A percentile compares a stretch with the other conserved stretches of the same genome.
Evolutionary conservation across 2,797 vertebrate genomes (phyloP).

Genomic region (Etheostoma perlongum): DNA sequence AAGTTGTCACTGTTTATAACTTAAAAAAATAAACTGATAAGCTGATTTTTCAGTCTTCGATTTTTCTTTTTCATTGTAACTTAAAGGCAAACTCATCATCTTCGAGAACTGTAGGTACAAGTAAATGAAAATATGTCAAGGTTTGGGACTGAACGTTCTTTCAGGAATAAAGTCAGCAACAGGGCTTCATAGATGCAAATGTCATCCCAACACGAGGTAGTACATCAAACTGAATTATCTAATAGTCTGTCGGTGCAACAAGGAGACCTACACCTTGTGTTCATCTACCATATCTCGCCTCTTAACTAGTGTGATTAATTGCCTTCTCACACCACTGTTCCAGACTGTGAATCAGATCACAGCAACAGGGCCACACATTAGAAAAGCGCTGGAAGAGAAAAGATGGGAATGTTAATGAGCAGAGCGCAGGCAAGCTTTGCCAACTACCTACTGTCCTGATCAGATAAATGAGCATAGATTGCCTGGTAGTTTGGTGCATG

Average conservation of each 20-base stretch:
- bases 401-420: slow-evolving; percentile 67
- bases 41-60: not conserved
- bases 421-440: slow-evolving; percentile 9
- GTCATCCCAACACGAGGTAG: not conserved
- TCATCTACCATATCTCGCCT: slow-evolving; percentile 54
- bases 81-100: slow-evolving; percentile 13
- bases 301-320: slow-evolving; percentile 73
- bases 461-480: slow-evolving; percentile 18
- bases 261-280: slow-evolving; percentile 57
- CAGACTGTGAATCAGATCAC: slow-evolving; percentile 63
- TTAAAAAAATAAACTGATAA: slow-evolving; percentile 47
- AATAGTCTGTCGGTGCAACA: slow-evolving; percentile 48
- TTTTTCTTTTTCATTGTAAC: not conserved
- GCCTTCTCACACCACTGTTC: slow-evolving; percentile 49
- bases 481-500: not conserved
- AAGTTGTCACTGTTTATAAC: slow-evolving; percentile 55
- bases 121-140: not conserved
- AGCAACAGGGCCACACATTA: slow-evolving; percentile 52
- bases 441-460: slow-evolving; percentile 31
- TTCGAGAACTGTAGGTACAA: not conserved
- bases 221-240: slow-evolving; percentile 47
- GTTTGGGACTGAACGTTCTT: not conserved
- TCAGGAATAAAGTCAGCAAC: slow-evolving; percentile 6
- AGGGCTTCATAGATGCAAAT: slow-evolving; percentile 26
- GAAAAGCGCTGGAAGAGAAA: slow-evolving; percentile 48